Conservation (phyloP, 2,113 vertebrate species). For the Bagarius yarrelli region DNA sequence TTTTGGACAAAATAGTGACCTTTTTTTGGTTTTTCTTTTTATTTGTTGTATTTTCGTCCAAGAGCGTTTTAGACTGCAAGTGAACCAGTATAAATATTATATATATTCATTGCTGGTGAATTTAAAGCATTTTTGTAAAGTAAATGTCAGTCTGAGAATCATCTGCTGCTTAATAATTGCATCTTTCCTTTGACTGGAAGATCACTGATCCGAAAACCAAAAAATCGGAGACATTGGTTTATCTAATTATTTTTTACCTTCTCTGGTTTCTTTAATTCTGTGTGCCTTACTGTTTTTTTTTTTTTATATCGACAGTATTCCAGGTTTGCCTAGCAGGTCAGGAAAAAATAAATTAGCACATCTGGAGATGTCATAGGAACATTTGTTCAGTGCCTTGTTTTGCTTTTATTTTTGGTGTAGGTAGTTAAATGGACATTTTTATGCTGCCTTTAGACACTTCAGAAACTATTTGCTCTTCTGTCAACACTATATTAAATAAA, state of each 20-base stretch:
- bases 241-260: neutral
- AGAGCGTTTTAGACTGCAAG: no score
- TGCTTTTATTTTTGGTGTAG: neutral
- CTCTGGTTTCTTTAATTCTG: conserved; percentile 25
- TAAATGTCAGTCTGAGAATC: neutral
- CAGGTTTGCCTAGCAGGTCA: neutral
- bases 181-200: neutral
- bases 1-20: no score
- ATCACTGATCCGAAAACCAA: neutral
- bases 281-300: neutral
- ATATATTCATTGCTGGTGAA: neutral
- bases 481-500: neutral
- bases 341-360: neutral
- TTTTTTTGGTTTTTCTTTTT: no score
- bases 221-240: neutral
- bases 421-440: neutral
- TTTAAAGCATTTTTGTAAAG: neutral
- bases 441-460: neutral
- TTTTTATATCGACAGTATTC: conserved; percentile 6
- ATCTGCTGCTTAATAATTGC: neutral
- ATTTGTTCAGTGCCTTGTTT: neutral
- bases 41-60: no score
- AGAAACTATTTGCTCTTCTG: neutral
- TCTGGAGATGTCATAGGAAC: neutral
- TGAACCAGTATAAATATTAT: neutral